Evolutionary conservation across 2,888 invertebrate species (phyloP), one percentile per base, ranked within the genome.

Genomic region (Taphrorychus bicolor): DNA sequence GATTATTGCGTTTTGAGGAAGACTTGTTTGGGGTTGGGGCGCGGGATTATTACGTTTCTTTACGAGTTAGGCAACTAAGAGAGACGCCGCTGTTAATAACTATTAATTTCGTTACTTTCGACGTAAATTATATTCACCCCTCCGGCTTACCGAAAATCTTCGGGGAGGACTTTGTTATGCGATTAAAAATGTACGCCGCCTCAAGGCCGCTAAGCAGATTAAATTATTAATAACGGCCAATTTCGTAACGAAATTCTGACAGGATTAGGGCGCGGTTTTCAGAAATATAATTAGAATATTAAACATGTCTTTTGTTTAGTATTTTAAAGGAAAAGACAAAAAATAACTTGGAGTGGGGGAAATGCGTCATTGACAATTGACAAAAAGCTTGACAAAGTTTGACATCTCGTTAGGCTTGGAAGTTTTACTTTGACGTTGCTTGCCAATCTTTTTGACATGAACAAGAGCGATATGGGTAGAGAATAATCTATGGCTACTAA

Each of bases 101-200:
- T 32, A 32, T 32, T 32, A 32, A 32, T 9, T 32, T 32, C 32
- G 3, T 32, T 32, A 32, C 32, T 32, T 32, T 9, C 14, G 14
- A 16, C 11, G 45, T 45, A 45, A 45, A 45, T 45, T 45, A 45
- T 45, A 45, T 45, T 45, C 45, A 45, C 14, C 45, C 17, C 45
- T 45, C 45, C 3, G 45, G 14, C 7, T 14, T 45, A n/a, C 45
- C 45, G 16, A 45, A 45, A 45, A 45, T 45, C 45, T 45, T 45
- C 17, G 5, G 17, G 45, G 45, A 45, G 2, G 45, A 45, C 14
- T 45, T 45, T 45, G 45, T 45, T 45, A 45, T 21, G n/a, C 14
- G 51, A 51, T 51, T 51, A 51, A 51, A 51, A 51, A 51, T 51
- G 18, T 22, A 51, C 21, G 45, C 51, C 51, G 9, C 11, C 51